Evolutionary conservation across 2,797 vertebrate genomes (phyloP).

Genomic region (Poecilia picta): DNA sequence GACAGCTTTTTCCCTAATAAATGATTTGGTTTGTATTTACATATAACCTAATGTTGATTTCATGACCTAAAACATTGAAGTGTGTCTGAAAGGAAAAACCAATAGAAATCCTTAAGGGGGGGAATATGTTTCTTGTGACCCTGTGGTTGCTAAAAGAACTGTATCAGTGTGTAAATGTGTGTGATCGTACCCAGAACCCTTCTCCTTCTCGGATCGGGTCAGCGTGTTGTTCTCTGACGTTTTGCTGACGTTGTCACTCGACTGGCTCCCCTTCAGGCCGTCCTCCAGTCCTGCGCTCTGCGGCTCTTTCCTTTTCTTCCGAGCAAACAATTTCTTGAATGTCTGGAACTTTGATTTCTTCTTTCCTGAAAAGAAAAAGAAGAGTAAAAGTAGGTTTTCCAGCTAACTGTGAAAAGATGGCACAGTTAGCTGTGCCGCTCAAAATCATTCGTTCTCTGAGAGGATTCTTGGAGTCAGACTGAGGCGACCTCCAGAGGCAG

Average conservation of each 20-base stretch:
- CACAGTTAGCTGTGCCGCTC: too few species aligned
- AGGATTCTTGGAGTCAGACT: slow-evolving; percentile 15
- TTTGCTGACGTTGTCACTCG: slow-evolving; percentile 83
- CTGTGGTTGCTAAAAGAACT: not conserved
- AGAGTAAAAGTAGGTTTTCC: not conserved
- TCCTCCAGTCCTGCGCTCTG: slow-evolving; percentile 58
- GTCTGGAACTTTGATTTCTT: slow-evolving; percentile 95
- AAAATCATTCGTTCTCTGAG: slow-evolving; percentile 14
- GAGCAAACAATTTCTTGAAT: slow-evolving; percentile 90
- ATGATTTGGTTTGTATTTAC: not conserved
- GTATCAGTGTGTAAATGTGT: not conserved
- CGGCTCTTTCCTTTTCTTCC: slow-evolving; percentile 89
- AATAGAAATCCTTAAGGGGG: not conserved
- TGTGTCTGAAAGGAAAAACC: not conserved
- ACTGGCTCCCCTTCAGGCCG: slow-evolving; percentile 82
- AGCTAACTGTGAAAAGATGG: not conserved
- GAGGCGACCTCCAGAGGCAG: not conserved
- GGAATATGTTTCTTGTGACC: not conserved
- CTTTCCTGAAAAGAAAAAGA: slow-evolving; percentile 80
- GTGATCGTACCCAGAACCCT: slow-evolving; percentile 77
- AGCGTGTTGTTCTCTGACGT: slow-evolving; percentile 66
- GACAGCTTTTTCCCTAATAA: not conserved
- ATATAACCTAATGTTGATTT: not conserved
- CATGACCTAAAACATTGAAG: not conserved
- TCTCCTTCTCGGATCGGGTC: slow-evolving; percentile 70